Conservation (phyloP, 2,888 invertebrate species). For the Acronicta alni region DNA sequence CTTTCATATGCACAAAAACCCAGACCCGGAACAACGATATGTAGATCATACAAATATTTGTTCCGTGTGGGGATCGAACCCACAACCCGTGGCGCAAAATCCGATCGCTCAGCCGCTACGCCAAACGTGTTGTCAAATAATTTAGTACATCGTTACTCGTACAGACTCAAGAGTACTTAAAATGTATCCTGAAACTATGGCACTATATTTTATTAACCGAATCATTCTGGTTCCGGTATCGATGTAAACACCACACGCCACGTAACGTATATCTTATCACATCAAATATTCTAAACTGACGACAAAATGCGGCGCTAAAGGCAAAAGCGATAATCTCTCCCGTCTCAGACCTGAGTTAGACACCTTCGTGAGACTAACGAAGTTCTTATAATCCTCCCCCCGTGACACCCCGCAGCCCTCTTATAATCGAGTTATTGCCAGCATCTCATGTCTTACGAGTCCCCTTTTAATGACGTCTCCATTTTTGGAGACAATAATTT, state of each 20-base stretch:
- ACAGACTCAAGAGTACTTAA: too few species aligned
- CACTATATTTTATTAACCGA: constrained; percentile 4
- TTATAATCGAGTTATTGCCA: constrained; percentile 85
- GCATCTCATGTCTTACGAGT: constrained; percentile 81
- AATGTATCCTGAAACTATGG: constrained; percentile 3
- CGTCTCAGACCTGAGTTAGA: constrained; percentile 82
- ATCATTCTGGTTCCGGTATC: constrained; percentile 29
- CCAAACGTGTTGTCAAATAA: too few species aligned
- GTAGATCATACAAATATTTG: too few species aligned
- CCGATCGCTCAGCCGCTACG: too few species aligned
- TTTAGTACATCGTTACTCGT: too few species aligned
- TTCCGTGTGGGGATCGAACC: too few species aligned
- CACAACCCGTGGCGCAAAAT: too few species aligned
- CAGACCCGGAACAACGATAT: too few species aligned
- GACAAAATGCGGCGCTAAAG: constrained; percentile 78
- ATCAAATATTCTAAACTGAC: constrained; percentile 71
- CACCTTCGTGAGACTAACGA: constrained; percentile 87
- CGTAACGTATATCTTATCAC: constrained; percentile 58
- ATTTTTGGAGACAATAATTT: constrained; percentile 57
- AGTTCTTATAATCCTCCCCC: constrained; percentile 86
- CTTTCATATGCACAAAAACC: too few species aligned
- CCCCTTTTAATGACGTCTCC: constrained; percentile 66
- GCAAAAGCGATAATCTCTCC: constrained; percentile 84
- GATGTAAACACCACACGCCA: constrained; percentile 35
- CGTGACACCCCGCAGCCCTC: constrained; percentile 57